phyloP scores from a whole-genome alignment of 2,113 vertebrate species.

The Sporophila hypoxantha region DNA sequence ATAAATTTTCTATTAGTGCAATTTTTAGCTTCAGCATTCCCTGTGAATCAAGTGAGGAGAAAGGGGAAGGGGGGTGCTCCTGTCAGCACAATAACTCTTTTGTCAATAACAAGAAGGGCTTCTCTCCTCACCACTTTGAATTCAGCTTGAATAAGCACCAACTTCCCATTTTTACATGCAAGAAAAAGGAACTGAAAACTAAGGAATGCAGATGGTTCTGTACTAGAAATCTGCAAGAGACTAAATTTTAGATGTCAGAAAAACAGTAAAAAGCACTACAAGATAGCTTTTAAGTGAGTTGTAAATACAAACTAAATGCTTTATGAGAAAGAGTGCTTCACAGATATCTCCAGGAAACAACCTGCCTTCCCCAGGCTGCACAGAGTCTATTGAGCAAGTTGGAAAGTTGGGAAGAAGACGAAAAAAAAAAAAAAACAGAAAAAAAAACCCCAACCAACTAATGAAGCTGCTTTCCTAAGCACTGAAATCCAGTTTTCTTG shows the following conservation, averaged over 20 bases:
- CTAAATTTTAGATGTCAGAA: neutral
- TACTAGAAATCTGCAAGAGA: neutral
- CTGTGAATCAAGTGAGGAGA: neutral
- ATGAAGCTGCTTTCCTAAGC: neutral
- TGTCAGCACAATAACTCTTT: neutral
- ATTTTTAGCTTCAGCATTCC: neutral
- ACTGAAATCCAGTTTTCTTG: neutral
- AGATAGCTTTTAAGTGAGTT: neutral
- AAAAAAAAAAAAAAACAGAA: neutral
- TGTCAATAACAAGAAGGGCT: neutral
- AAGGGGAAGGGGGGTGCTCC: neutral
- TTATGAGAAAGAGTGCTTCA: neutral
- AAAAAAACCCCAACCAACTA: neutral
- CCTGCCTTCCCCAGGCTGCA: neutral
- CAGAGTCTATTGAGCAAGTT: neutral
- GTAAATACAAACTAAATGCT: neutral
- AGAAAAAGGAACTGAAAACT: conserved; percentile 14
- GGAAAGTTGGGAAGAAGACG: neutral
- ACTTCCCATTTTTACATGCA: neutral
- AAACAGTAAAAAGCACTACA: neutral
- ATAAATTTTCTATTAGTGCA: neutral
- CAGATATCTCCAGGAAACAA: neutral
- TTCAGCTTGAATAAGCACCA: neutral
- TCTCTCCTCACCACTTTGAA: neutral
- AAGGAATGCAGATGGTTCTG: neutral